Evolutionary conservation across 2,888 invertebrate genomes (phyloP).

Genomic region (Cremastinae sp.): DNA sequence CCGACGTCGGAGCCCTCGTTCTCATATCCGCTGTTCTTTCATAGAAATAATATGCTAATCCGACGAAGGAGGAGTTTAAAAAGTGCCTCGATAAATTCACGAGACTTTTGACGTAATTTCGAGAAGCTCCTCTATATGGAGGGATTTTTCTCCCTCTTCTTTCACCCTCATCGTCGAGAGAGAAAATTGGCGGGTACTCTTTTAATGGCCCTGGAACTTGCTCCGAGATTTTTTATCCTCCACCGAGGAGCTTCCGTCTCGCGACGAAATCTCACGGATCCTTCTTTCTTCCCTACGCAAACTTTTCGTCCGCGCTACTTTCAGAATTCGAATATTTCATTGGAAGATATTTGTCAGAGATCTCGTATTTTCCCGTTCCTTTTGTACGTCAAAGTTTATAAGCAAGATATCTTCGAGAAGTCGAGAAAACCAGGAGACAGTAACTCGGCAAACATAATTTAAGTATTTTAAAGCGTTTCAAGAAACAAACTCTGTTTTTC

Average conservation of each 20-base stretch:
- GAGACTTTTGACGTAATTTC: conserved; percentile 80
- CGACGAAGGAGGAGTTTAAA: conserved; percentile 79
- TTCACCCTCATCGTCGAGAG: conserved; percentile 42
- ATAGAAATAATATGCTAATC: conserved; percentile 81
- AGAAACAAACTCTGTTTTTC: no score
- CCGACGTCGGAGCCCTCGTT: conserved; percentile 64
- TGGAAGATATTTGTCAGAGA: conserved; percentile 35
- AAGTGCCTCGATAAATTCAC: conserved; percentile 80
- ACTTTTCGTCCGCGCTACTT: conserved; percentile 2
- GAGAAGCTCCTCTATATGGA: conserved; percentile 50
- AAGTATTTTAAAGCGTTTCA: neutral
- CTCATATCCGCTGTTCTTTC: conserved; percentile 64
- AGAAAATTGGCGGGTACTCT: neutral
- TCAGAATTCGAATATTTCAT: conserved; percentile 40
- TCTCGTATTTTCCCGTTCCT: conserved; percentile 28
- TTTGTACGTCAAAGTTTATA: conserved; percentile 1
- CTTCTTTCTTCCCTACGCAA: neutral
- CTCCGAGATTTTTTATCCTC: conserved; percentile 73
- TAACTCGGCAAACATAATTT: conserved; percentile 9
- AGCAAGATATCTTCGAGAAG: conserved; percentile 18
- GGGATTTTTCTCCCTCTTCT: conserved; percentile 59
- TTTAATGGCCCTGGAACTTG: conserved; percentile 66
- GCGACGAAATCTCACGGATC: conserved; percentile 38
- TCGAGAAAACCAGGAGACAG: conserved; percentile 9
- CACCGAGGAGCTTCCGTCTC: conserved; percentile 55